Conservation (phyloP, 2,888 invertebrate genomes). For the Pseudococcus viburni region DNA sequence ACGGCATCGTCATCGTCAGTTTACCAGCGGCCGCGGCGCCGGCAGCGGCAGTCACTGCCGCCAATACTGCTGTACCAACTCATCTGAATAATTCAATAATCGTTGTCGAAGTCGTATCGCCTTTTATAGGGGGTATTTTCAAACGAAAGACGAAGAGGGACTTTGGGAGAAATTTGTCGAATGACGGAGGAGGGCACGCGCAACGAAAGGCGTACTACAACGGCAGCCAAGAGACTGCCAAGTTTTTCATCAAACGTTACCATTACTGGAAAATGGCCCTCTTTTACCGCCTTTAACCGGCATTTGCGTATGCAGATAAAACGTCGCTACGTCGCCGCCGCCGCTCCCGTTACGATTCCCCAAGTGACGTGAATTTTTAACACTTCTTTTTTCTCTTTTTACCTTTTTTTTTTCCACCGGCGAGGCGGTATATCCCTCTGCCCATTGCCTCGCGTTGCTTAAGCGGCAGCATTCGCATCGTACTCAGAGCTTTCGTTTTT, state of each 20-base stretch:
- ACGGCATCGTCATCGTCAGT: constrained; percentile 24
- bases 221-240: constrained; percentile 1
- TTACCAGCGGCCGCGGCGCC: background rate
- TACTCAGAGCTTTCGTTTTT: background rate
- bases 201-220: background rate
- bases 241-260: constrained; percentile 48
- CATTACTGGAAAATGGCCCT: constrained; percentile 56
- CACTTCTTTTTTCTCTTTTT: constrained; percentile 27
- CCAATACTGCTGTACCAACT: constrained; percentile 53
- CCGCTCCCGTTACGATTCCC: constrained; percentile 47
- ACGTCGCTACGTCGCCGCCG: background rate
- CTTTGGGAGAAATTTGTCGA: background rate
- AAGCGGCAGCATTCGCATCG: background rate
- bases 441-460: background rate
- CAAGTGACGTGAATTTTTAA: constrained; percentile 62
- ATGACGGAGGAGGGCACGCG: background rate
- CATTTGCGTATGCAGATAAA: constrained; percentile 61
- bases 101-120: constrained; percentile 64
- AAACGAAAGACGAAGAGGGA: constrained; percentile 51
- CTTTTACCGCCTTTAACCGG: constrained; percentile 22
- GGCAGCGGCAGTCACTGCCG: background rate
- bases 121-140: constrained; percentile 60
- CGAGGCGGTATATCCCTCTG: background rate
- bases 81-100: constrained; percentile 65
- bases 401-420: background rate